phyloP scores from a whole-genome alignment of 2,797 vertebrate species.

The Ispidina lecontei region DNA sequence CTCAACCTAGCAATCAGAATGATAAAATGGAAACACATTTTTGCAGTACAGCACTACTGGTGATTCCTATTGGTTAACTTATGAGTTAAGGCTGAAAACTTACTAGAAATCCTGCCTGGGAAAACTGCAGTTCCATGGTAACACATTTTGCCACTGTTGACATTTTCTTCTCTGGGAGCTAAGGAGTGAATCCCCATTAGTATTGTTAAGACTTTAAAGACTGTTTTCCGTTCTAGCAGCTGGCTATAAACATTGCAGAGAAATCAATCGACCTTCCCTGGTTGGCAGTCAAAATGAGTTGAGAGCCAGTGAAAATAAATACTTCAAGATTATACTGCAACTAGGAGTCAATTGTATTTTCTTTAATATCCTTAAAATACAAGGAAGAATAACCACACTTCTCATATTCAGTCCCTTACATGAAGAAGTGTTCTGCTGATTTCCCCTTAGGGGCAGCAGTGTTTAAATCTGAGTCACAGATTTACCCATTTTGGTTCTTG shows the following conservation, averaged over 20 bases:
- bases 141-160: not conserved
- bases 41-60: no score
- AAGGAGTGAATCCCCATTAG: not conserved
- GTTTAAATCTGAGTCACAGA: not conserved
- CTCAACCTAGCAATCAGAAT: no score
- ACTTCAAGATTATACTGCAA: not conserved
- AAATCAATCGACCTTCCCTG: not conserved
- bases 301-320: conserved; percentile 33
- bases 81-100: not conserved
- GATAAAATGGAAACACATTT: no score
- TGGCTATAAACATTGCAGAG: not conserved
- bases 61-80: no score
- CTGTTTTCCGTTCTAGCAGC: not conserved
- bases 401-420: not conserved
- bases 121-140: not conserved
- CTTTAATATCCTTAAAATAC: not conserved
- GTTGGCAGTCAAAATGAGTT: not conserved
- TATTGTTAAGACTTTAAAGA: conserved; percentile 1
- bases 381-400: not conserved
- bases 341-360: not conserved
- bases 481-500: not conserved
- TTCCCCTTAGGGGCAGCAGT: not conserved
- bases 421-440: not conserved
- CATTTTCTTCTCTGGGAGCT: not conserved
- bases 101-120: not conserved